phyloP scores from a whole-genome alignment of 1,140 invertebrate species.

The Drosophila lini region DNA sequence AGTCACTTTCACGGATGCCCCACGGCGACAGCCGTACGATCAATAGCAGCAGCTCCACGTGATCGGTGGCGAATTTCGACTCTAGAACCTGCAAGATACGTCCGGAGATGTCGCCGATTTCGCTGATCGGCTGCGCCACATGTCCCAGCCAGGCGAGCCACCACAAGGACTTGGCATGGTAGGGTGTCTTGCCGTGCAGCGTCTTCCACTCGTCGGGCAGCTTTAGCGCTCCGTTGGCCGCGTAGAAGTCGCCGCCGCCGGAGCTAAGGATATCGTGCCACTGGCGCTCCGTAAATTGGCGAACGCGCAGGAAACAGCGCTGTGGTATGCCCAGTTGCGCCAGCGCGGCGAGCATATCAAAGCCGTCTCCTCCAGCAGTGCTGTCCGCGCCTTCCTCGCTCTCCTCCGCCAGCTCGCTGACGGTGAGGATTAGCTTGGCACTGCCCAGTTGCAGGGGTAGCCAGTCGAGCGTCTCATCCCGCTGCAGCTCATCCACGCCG shows the following conservation, averaged over 20 bases:
- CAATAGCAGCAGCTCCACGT: constrained; percentile 75
- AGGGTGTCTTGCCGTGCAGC: constrained; percentile 77
- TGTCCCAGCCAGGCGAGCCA: constrained; percentile 84
- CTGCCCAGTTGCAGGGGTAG: constrained; percentile 88
- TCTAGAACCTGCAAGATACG: constrained; percentile 77
- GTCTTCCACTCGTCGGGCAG: constrained; percentile 81
- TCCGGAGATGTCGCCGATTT: constrained; percentile 71
- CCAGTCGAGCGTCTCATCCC: constrained; percentile 87
- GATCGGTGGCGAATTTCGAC: constrained; percentile 70
- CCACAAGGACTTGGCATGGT: constrained; percentile 83
- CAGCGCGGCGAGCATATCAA: constrained; percentile 71
- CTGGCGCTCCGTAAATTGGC: constrained; percentile 79
- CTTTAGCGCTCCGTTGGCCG: constrained; percentile 80
- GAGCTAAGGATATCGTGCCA: constrained; percentile 83
- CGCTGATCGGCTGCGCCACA: constrained; percentile 69
- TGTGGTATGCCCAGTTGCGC: constrained; percentile 73
- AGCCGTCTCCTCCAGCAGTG: constrained; percentile 35
- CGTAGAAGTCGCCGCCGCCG: constrained; percentile 82
- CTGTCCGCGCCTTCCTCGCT: constrained; percentile 24
- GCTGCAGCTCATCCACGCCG: constrained; percentile 88
- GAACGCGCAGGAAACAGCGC: constrained; percentile 77
- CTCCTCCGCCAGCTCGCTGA: constrained; percentile 83
- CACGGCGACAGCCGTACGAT: constrained; percentile 74
- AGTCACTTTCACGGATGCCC: constrained; percentile 80
- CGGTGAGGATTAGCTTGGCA: constrained; percentile 90